Conservation (phyloP, 2,797 vertebrate genomes). For the Echiichthys vipera region DNA sequence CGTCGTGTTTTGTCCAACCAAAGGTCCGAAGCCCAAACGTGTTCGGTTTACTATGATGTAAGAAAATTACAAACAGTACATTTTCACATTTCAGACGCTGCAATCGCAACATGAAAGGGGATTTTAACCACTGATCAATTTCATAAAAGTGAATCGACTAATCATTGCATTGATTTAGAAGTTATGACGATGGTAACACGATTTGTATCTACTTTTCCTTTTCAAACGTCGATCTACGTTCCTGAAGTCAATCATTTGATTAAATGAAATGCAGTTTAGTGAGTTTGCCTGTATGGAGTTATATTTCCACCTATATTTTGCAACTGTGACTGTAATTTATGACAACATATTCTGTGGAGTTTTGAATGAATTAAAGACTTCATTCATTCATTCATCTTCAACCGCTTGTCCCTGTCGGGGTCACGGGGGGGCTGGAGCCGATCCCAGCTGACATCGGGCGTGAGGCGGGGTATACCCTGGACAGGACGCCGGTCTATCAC, state of each 20-base stretch:
- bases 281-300: neutral
- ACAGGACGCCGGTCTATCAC: too few species aligned
- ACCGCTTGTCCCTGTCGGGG: too few species aligned
- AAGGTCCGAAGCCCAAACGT: neutral
- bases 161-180: neutral
- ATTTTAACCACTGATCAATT: fast-evolving
- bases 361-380: too few species aligned
- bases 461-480: too few species aligned
- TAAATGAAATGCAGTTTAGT: neutral
- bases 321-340: too few species aligned
- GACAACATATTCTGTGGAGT: too few species aligned
- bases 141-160: neutral
- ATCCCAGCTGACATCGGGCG: too few species aligned
- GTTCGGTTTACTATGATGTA: neutral
- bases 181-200: neutral
- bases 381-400: too few species aligned
- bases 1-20: neutral
- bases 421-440: too few species aligned
- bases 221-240: neutral
- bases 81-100: neutral
- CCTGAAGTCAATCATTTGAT: neutral
- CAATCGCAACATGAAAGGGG: neutral
- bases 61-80: neutral
- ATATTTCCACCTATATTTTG: neutral
- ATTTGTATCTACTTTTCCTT: neutral